Evolutionary conservation across 1,140 invertebrate genomes (phyloP).

Genomic region (Cephus cinctus): DNA sequence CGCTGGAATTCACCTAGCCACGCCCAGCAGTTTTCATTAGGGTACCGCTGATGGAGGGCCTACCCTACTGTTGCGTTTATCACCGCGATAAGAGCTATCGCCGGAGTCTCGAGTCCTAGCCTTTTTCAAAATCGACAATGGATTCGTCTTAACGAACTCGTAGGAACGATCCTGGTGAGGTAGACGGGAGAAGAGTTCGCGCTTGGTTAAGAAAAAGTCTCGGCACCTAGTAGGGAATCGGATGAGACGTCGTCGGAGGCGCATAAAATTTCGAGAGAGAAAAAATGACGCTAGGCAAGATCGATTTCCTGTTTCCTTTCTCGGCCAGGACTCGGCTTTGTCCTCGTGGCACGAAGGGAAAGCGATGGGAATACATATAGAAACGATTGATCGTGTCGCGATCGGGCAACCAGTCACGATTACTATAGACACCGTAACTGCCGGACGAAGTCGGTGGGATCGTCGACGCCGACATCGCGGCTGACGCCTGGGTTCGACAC

Average conservation of each 20-base stretch:
- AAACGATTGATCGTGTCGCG: background rate
- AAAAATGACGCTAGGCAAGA: no score
- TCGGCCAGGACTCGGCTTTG: no score
- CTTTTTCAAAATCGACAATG: no score
- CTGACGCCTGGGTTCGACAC: constrained; percentile 38
- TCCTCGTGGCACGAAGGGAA: background rate
- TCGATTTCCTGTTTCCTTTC: no score
- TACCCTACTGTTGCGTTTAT: constrained; percentile 13
- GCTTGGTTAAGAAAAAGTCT: no score
- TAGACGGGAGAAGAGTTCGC: no score
- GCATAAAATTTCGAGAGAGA: no score
- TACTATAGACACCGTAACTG: constrained; percentile 1
- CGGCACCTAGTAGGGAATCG: no score
- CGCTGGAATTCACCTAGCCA: constrained; percentile 2
- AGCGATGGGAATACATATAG: background rate
- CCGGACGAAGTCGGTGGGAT: constrained; percentile 8
- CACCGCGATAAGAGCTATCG: constrained; percentile 6
- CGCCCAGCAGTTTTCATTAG: constrained; percentile 40
- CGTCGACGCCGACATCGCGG: constrained; percentile 5
- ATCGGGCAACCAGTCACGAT: background rate
- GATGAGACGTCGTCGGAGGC: no score
- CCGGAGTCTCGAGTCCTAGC: background rate
- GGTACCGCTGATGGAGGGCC: constrained; percentile 27
- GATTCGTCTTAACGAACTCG: constrained; percentile 2
- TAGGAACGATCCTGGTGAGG: background rate